Evolutionary conservation across 2,797 vertebrate genomes (phyloP).

Genomic region (Oreochromis mossambicus): DNA sequence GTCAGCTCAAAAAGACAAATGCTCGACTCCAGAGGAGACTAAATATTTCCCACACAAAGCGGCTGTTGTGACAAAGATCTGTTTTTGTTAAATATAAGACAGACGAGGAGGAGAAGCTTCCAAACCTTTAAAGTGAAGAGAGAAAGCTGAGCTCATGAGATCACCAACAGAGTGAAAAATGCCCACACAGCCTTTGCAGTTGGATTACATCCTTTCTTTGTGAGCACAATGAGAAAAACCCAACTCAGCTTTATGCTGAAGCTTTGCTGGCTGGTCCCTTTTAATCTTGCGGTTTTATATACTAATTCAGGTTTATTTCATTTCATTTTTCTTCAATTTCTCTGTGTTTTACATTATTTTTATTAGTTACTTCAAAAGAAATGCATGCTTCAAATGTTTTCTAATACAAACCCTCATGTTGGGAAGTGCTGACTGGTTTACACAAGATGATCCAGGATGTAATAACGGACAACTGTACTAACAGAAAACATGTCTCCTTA

Average conservation of each 20-base stretch:
- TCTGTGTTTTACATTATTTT: not conserved
- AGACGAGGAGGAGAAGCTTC: not conserved
- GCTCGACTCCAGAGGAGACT: not conserved
- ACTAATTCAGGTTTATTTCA: not conserved
- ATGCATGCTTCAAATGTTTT: not conserved
- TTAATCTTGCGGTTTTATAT: not conserved
- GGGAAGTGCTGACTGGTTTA: not conserved
- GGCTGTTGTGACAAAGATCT: not conserved
- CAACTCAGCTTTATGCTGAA: not conserved
- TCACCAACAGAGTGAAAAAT: not conserved
- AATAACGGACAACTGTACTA: not conserved
- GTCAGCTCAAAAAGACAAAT: not conserved
- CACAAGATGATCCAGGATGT: not conserved
- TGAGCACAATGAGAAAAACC: not conserved
- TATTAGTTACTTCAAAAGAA: not conserved
- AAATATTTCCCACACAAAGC: not conserved
- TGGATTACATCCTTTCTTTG: not conserved
- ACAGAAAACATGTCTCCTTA: not conserved
- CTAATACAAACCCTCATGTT: not conserved
- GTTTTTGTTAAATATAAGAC: not conserved
- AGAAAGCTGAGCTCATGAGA: not conserved
- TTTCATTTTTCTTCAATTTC: fast-evolving
- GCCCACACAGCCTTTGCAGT: not conserved
- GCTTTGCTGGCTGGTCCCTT: not conserved
- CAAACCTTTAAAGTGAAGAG: not conserved